A percentile compares a stretch with the other conserved stretches of the same genome.
phyloP scores from a whole-genome alignment of 2,888 invertebrate species.

The Chelonus formosanus region DNA sequence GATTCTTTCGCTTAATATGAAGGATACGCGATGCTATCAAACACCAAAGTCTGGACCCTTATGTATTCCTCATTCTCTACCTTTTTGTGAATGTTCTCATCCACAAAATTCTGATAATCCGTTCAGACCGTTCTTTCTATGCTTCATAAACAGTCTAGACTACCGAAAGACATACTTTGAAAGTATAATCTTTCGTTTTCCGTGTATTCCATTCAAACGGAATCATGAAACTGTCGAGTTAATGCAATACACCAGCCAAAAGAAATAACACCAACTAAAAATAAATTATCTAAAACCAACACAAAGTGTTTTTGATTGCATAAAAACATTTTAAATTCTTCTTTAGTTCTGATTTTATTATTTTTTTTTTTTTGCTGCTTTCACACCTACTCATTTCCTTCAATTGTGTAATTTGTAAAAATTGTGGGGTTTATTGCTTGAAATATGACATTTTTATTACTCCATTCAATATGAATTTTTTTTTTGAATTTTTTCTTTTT shows the following conservation, averaged over 20 bases:
- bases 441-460: too few species aligned
- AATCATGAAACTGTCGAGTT: constrained; percentile 17
- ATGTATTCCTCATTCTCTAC: not conserved
- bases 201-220: constrained; percentile 24
- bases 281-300: not conserved
- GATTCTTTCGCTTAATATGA: too few species aligned
- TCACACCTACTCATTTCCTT: constrained; percentile 4
- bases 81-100: constrained; percentile 17
- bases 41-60: constrained; percentile 23
- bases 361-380: constrained; percentile 13
- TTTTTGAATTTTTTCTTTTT: too few species aligned
- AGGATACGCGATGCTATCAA: constrained; percentile 15
- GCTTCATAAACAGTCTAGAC: constrained; percentile 1
- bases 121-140: constrained; percentile 11
- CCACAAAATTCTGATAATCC: constrained; percentile 33
- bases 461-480: too few species aligned
- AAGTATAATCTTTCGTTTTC: constrained; percentile 36
- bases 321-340: not conserved
- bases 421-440: not conserved
- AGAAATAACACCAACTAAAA: constrained; percentile 8
- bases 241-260: constrained; percentile 2
- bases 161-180: constrained; percentile 29
- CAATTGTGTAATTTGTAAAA: constrained; percentile 10
- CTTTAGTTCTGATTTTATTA: constrained; percentile 10
- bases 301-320: constrained; percentile 16